A percentile compares a stretch with the other conserved stretches of the same genome.
These are phyloP conservation scores for Neopipo cinnamomea DNA, from an alignment of 2,113 vertebrate genomes.

Conservation along the genomic window DNA sequence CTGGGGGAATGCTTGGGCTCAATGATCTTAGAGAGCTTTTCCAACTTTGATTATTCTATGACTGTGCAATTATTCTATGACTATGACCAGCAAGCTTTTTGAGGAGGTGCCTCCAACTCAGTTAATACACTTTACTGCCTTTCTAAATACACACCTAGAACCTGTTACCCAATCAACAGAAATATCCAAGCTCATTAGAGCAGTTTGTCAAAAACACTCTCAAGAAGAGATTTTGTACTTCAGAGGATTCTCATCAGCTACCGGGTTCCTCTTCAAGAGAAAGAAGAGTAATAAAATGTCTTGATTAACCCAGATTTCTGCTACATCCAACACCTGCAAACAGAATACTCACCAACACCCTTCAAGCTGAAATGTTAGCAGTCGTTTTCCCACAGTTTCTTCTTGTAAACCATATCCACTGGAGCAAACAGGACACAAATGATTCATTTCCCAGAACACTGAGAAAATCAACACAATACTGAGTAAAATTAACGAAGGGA, in stretches of 20 bases:
- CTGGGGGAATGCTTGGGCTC: background rate
- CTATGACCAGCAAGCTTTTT: background rate
- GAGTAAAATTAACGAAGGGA: background rate
- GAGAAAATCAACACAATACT: background rate
- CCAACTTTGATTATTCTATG: background rate
- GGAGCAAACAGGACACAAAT: background rate
- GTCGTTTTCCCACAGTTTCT: background rate
- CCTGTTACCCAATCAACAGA: background rate
- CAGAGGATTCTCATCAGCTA: background rate
- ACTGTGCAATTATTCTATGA: background rate
- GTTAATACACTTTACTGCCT: background rate
- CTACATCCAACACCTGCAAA: background rate
- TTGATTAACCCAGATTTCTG: background rate
- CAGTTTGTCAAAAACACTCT: background rate
- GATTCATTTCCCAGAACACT: background rate
- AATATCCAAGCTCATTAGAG: background rate
- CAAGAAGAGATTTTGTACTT: background rate
- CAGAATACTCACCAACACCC: background rate
- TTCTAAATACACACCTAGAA: background rate
- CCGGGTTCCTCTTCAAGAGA: background rate
- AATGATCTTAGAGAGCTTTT: background rate
- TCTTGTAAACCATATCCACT: background rate
- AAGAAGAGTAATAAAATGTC: background rate
- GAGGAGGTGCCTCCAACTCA: background rate
- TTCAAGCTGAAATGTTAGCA: background rate